phyloP scores from a whole-genome alignment of 2,888 invertebrate genomes.

The Raillietiella orientalis region DNA sequence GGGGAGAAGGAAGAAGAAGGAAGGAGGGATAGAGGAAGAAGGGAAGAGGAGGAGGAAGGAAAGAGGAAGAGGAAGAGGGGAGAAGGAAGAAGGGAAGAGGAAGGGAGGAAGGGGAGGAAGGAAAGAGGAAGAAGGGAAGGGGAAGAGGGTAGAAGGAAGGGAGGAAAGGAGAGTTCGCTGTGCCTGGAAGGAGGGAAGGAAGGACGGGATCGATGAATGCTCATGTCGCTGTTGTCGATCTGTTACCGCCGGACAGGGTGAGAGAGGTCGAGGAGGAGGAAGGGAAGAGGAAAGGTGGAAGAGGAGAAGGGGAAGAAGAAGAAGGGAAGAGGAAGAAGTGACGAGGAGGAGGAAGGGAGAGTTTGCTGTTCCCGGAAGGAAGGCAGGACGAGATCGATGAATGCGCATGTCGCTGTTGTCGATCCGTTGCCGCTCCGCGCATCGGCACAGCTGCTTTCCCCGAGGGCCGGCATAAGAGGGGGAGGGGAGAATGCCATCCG shows the following conservation, averaged over 20 bases:
- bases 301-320: slow-evolving; percentile 2
- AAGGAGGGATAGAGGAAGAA: too few species aligned
- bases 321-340: background rate
- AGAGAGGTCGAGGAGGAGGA: background rate
- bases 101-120: background rate
- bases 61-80: slow-evolving; percentile 3
- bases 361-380: background rate
- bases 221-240: too few species aligned
- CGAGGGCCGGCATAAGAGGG: too few species aligned
- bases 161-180: too few species aligned
- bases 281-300: slow-evolving; percentile 3
- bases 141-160: too few species aligned
- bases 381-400: slow-evolving; percentile 1
- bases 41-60: slow-evolving; percentile 3
- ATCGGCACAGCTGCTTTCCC: too few species aligned
- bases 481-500: too few species aligned
- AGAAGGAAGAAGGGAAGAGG: slow-evolving; percentile 1
- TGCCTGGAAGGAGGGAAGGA: too few species aligned
- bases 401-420: slow-evolving; percentile 15
- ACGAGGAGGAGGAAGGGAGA: slow-evolving; percentile 1
- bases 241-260: too few species aligned
- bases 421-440: slow-evolving; percentile 15
- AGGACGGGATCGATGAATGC: too few species aligned
- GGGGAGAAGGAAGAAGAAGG: slow-evolving; percentile 2
- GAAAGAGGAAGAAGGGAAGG: too few species aligned